Conservation (phyloP, 2,888 invertebrate species). For the Merodon equestris region DNA sequence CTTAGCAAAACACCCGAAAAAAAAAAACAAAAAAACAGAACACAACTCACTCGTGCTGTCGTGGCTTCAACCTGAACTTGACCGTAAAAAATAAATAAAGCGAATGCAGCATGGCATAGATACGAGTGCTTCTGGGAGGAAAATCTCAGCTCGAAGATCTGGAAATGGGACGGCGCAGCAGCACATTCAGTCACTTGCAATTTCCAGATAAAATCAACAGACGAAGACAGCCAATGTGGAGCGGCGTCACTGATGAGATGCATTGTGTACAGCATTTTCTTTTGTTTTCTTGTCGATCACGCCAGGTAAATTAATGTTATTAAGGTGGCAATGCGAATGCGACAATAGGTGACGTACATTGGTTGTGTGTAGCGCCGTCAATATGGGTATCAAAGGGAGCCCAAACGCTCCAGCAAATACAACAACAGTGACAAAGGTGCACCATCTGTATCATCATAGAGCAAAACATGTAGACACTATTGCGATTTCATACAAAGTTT, state of each 20-base stretch:
- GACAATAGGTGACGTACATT: constrained; percentile 48
- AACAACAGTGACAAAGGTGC: not conserved
- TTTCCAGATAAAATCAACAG: constrained; percentile 46
- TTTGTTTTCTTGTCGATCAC: constrained; percentile 50
- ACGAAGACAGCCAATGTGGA: constrained; percentile 28
- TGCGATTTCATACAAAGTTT: constrained; percentile 31
- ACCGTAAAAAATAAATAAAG: constrained; percentile 65
- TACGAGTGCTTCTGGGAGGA: no score
- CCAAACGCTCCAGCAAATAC: not conserved
- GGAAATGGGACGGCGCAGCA: constrained; percentile 28
- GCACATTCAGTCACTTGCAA: no score
- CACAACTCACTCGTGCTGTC: constrained; percentile 44
- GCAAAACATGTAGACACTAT: constrained; percentile 41
- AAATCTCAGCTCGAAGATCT: no score
- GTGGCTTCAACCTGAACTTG: constrained; percentile 62
- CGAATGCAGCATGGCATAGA: constrained; percentile 26
- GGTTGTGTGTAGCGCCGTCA: constrained; percentile 11
- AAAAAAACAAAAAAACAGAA: constrained; percentile 22
- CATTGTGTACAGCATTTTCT: no score
- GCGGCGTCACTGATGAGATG: constrained; percentile 33
- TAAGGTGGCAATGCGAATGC: constrained; percentile 52
- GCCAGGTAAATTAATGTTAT: constrained; percentile 49
- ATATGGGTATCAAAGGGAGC: no score
- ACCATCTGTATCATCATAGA: constrained; percentile 49
- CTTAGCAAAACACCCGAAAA: no score